Base-by-base conservation (phyloP, 2,113 vertebrate species). In the Tiliqua scincoides region DNA sequence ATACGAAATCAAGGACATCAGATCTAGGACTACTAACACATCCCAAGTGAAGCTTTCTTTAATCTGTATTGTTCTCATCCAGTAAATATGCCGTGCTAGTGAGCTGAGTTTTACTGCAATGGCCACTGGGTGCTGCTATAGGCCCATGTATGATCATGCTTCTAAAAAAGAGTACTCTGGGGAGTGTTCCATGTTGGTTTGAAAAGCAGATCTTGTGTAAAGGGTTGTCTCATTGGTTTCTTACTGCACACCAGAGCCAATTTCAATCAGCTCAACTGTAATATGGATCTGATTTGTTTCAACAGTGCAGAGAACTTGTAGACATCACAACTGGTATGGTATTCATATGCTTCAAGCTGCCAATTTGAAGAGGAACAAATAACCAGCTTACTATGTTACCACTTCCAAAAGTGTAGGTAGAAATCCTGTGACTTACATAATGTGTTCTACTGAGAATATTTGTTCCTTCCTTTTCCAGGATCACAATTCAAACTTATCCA, bases 101-200 rank as follows among this genome's bases (percentile, higher is more conserved):
- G 23, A 40, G 5, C 27, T 14, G 48, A 70, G 54, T 59, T 70
- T 59, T n/a, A 43, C 7, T 15, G 48, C 35, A 61, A 1, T 71
- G 63, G 52, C 84, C 75, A 61, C 84, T 85, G 63, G 84, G 75
- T 59, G 75, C 52, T 37, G 35, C 65, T 85, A 8, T 71, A 61
- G 65, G 54, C 6, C 1, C 18, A 71, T 35, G 21, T 54, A 11
- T 57, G 8, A 15, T 70, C 8, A 18, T 21, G 9, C 32, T 59
- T 70, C 52, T 37, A 68, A 35, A 35, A 85, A 37, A 57, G 6
- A 21, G 25, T 11, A 61, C 72, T 30, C 35, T 37, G 8, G 30
- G 59, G 37, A 65, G 27, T 37, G 1, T 12, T 27, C 62, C n/a
- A 8, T 17, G 20, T 52, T 32, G 63, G 3, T 20, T 68, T 35